These are phyloP conservation scores for Drosophila micromelanica DNA, from an alignment of 1,140 invertebrate genomes.

Conservation along the genomic window DNA sequence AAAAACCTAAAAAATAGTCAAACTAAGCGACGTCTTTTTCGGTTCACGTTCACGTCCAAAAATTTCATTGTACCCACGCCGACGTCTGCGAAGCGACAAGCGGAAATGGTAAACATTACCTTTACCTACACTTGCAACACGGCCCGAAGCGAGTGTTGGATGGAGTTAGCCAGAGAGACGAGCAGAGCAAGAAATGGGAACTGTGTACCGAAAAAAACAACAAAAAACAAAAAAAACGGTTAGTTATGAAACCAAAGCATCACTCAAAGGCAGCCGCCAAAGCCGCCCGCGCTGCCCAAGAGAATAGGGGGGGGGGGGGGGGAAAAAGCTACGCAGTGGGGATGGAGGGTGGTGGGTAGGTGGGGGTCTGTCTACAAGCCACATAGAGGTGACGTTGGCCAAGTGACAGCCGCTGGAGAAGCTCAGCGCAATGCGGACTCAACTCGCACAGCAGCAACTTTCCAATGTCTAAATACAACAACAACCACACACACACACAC, in stretches of 20 bases:
- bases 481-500: slow-evolving; percentile 25
- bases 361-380: slow-evolving; percentile 9
- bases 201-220: slow-evolving; percentile 47
- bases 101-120: slow-evolving; percentile 81
- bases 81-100: slow-evolving; percentile 70
- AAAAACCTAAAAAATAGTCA: slow-evolving; percentile 29
- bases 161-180: neutral
- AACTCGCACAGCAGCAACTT: slow-evolving; percentile 65
- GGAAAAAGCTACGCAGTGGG: neutral
- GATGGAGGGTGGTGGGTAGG: neutral
- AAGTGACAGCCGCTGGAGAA: slow-evolving; percentile 57
- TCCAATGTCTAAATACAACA: slow-evolving; percentile 60
- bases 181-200: too few relatives aligned
- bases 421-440: slow-evolving; percentile 48
- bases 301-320: slow-evolving; percentile 6
- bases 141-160: neutral
- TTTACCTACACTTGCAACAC: slow-evolving; percentile 70
- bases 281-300: slow-evolving; percentile 69
- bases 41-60: slow-evolving; percentile 67
- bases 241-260: slow-evolving; percentile 81
- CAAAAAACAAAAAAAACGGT: slow-evolving; percentile 64
- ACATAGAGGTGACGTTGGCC: slow-evolving; percentile 32
- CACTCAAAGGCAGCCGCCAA: slow-evolving; percentile 74
- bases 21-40: slow-evolving; percentile 51
- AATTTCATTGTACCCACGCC: slow-evolving; percentile 76